These are phyloP conservation scores for Leptogaster cylindrica DNA, from an alignment of 2,888 invertebrate species.

Conservation along the genomic window DNA sequence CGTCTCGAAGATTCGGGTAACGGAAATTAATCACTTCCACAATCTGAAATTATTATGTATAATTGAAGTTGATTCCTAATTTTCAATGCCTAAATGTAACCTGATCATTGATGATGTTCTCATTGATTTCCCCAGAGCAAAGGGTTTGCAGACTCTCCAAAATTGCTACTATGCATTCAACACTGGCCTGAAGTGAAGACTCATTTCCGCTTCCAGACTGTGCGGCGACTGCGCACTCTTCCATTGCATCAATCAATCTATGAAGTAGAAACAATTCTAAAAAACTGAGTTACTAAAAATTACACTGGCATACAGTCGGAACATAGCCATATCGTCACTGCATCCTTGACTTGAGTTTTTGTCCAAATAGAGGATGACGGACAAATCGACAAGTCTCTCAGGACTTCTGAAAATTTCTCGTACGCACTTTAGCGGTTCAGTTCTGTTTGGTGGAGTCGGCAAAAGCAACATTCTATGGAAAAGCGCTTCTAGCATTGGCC, in stretches of 20 bases:
- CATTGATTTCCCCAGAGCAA: slow-evolving; percentile 76
- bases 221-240: slow-evolving; percentile 79
- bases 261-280: not conserved
- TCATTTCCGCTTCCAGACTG: slow-evolving; percentile 75
- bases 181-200: slow-evolving; percentile 77
- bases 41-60: slow-evolving; percentile 53
- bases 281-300: not conserved
- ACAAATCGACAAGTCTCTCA: slow-evolving; percentile 76
- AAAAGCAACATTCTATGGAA: slow-evolving; percentile 92
- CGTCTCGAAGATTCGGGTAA: slow-evolving; percentile 72
- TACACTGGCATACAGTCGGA: slow-evolving; percentile 73
- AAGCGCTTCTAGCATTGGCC: slow-evolving; percentile 90
- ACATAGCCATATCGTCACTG: slow-evolving; percentile 81
- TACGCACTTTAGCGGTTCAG: slow-evolving; percentile 83
- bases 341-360: slow-evolving; percentile 70
- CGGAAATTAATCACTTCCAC: slow-evolving; percentile 70
- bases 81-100: too few species aligned
- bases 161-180: slow-evolving; percentile 83
- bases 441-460: slow-evolving; percentile 82
- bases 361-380: slow-evolving; percentile 69
- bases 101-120: slow-evolving; percentile 63
- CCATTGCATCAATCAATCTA: slow-evolving; percentile 90
- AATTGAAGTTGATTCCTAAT: not conserved
- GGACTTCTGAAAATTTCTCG: slow-evolving; percentile 76
- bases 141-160: slow-evolving; percentile 83